Base-by-base conservation (phyloP, 2,888 invertebrate genomes). In the Noctua pronuba region DNA sequence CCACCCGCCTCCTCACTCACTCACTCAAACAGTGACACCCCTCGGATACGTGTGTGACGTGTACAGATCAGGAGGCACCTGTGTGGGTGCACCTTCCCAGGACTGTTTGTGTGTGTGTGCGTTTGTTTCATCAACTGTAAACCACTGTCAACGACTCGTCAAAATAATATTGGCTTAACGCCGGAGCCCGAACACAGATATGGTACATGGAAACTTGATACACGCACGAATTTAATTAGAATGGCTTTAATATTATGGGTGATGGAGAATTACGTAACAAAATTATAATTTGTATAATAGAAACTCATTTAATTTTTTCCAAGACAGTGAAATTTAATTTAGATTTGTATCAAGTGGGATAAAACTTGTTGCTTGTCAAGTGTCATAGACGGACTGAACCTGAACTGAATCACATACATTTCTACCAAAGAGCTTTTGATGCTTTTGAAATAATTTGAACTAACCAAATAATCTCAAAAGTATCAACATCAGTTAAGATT, bases 61-160 rank as follows among this genome's bases (percentile, higher is more conserved):
- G 82, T 87, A 87, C 73, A 90, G 89, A 92, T 90, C 86, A 88
- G 85, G 82, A 65, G 86, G 71, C 84, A 88, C 80, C 84, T 90
- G 92, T 94, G 92, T 94, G 93, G 76, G 93, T 91, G 86, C 80
- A 89, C 86, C 88, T 90, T 90, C 88, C 88, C 85, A 88, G 89
- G 90, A 88, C 86, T 86, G 82, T 82, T 74, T 87, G 66, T 89
- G 72, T 75, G 79, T 92, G 94, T 94, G 94, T 94, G 95, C 87
- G 94, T 92, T 92, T 92, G 94, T 95, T 95, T 94, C 96, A 94
- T 95, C 95, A 95, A 95, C 94, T 94, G 94, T 95, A 94, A 96
- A 95, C 96, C 96, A 96, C 95, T 96, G 96, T 96, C 96, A 96
- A 95, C 96, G 95, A 95, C 96, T 96, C 95, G 95, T 96, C 96